Conservation (phyloP, 2,113 vertebrate species). For the Myocastor coypus region DNA sequence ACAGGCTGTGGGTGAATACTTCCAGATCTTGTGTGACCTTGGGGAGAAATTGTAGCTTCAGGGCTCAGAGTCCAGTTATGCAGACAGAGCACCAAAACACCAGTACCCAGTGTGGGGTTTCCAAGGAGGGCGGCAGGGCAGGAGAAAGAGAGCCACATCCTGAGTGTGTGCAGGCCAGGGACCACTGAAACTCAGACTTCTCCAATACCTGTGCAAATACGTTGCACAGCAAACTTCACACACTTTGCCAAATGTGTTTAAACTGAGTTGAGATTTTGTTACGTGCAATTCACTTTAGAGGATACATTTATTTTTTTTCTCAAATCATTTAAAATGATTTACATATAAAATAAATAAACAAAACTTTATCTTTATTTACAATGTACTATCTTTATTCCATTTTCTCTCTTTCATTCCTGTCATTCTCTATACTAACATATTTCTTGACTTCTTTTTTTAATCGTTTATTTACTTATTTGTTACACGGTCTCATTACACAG, state of each 20-base stretch:
- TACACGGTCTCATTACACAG: too few relatives aligned
- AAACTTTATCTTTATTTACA: background rate
- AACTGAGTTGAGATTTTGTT: background rate
- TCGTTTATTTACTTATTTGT: too few relatives aligned
- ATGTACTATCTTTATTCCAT: background rate
- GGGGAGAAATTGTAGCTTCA: background rate
- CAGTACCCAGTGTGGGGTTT: background rate
- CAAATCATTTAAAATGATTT: background rate
- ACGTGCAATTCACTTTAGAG: background rate
- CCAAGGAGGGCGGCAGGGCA: background rate
- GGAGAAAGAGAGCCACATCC: background rate
- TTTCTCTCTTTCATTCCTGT: background rate
- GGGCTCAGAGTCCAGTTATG: background rate
- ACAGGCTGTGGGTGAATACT: background rate
- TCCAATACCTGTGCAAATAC: background rate
- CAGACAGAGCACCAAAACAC: background rate
- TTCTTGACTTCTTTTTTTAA: background rate
- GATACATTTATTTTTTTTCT: background rate
- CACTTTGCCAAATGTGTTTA: background rate
- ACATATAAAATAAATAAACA: background rate
- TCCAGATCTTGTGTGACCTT: background rate
- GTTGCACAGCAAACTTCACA: background rate
- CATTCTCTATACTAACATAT: background rate
- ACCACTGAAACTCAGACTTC: background rate
- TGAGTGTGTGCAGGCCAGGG: background rate